Conservation (phyloP, 2,113 vertebrate genomes). For the Podilymbus podiceps region DNA sequence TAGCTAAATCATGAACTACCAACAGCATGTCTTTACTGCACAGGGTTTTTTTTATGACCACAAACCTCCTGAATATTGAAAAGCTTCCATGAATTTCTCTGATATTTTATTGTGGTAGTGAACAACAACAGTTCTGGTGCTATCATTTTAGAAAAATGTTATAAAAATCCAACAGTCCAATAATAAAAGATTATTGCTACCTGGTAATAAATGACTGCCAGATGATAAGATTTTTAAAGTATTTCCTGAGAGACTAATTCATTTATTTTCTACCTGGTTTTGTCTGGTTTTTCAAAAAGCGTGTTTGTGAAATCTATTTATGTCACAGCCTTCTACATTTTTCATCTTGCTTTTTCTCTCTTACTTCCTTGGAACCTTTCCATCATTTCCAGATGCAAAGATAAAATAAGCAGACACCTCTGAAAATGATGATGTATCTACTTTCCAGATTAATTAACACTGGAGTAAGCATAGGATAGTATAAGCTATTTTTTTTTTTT, state of each 20-base stretch:
- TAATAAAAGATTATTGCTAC: slow-evolving; percentile 54
- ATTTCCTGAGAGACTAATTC: slow-evolving; percentile 34
- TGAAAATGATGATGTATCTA: slow-evolving; percentile 30
- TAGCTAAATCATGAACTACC: slow-evolving; percentile 21
- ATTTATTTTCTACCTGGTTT: slow-evolving; percentile 33
- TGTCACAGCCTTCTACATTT: not conserved
- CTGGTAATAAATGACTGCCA: slow-evolving; percentile 21
- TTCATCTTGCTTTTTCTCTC: not conserved
- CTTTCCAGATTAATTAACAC: slow-evolving; percentile 23
- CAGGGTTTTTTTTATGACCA: slow-evolving; percentile 17
- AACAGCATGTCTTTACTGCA: not conserved
- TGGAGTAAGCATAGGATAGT: not conserved
- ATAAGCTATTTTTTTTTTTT: not conserved
- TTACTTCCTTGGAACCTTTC: slow-evolving; percentile 32
- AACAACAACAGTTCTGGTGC: slow-evolving; percentile 13
- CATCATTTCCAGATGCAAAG: slow-evolving; percentile 30
- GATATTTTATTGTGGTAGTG: slow-evolving; percentile 18
- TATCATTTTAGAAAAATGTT: slow-evolving; percentile 33
- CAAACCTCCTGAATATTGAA: slow-evolving; percentile 20
- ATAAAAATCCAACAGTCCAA: slow-evolving; percentile 24
- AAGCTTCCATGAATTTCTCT: slow-evolving; percentile 32
- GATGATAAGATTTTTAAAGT: slow-evolving; percentile 31
- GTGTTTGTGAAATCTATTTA: slow-evolving; percentile 16
- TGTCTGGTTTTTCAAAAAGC: not conserved
- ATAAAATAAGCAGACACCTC: slow-evolving; percentile 33